Conservation (phyloP, 2,888 invertebrate species). For the Drosophila aldrichi region DNA sequence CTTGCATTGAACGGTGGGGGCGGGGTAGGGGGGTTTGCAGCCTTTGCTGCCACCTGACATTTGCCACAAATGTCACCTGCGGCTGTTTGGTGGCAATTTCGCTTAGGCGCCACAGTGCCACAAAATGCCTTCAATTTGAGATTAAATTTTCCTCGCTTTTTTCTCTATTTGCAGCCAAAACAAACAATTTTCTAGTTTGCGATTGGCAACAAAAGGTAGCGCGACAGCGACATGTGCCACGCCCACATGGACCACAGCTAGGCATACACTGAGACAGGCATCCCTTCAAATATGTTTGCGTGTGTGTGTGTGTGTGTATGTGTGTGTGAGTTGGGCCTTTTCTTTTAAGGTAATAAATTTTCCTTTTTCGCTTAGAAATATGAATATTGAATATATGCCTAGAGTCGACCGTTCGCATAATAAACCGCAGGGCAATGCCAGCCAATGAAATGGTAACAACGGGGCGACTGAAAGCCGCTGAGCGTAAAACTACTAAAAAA, state of each 20-base stretch:
- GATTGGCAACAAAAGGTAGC: slow-evolving; percentile 53
- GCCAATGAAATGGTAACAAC: slow-evolving; percentile 21
- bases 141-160: slow-evolving; percentile 48
- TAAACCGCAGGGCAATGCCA: slow-evolving; percentile 58
- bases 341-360: slow-evolving; percentile 70
- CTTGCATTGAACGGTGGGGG: slow-evolving; percentile 30
- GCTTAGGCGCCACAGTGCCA: slow-evolving; percentile 49
- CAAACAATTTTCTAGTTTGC: slow-evolving; percentile 71
- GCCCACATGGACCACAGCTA: slow-evolving; percentile 8
- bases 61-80: slow-evolving; percentile 54
- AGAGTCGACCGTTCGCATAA: slow-evolving; percentile 50
- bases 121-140: slow-evolving; percentile 58
- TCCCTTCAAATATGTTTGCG: slow-evolving; percentile 16
- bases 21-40: neutral
- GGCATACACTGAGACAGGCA: neutral
- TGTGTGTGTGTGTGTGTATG: slow-evolving; percentile 25
- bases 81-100: slow-evolving; percentile 51
- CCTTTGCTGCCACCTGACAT: slow-evolving; percentile 11
- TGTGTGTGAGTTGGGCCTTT: slow-evolving; percentile 23
- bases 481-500: slow-evolving; percentile 59
- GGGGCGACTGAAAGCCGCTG: slow-evolving; percentile 38
- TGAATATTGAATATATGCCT: slow-evolving; percentile 76
- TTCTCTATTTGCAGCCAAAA: slow-evolving; percentile 49
- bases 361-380: slow-evolving; percentile 64
- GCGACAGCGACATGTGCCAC: slow-evolving; percentile 29